phyloP scores from a whole-genome alignment of 2,113 vertebrate genomes.

The Phocoena phocoena region DNA sequence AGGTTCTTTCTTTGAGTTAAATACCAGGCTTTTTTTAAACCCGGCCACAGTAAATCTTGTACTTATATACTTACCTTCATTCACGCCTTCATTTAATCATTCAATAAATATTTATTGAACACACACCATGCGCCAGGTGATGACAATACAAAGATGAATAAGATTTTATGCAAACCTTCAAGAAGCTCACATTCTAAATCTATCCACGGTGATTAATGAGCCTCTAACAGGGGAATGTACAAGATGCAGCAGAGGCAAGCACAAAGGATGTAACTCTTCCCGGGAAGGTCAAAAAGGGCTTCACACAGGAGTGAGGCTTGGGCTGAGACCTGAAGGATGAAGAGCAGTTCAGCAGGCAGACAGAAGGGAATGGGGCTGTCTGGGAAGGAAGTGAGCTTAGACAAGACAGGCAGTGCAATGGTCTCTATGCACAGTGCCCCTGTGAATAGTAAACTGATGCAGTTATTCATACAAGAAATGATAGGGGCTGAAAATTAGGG shows the following conservation, averaged over 20 bases:
- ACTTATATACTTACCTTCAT: background rate
- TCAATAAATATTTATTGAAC: slow-evolving; percentile 59
- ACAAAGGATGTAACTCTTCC: background rate
- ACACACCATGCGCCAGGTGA: background rate
- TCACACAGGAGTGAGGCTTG: background rate
- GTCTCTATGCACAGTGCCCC: background rate
- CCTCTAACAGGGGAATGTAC: background rate
- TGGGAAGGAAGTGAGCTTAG: background rate
- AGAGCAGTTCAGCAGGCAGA: background rate
- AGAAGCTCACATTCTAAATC: slow-evolving; percentile 45
- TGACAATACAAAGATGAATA: slow-evolving; percentile 1
- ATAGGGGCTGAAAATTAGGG: background rate
- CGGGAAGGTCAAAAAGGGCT: slow-evolving; percentile 12
- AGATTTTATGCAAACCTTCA: slow-evolving; percentile 44
- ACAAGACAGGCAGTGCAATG: background rate
- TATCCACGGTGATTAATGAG: slow-evolving; percentile 58
- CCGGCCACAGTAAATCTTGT: background rate
- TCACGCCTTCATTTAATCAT: slow-evolving; percentile 16
- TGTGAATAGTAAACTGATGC: background rate
- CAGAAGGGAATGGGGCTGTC: background rate
- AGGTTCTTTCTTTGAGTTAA: background rate
- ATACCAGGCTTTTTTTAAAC: background rate
- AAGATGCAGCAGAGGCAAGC: background rate
- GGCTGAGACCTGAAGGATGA: background rate
- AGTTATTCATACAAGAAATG: background rate